Evolutionary conservation across 2,113 vertebrate genomes (phyloP).

Genomic region (Oceanites oceanicus): DNA sequence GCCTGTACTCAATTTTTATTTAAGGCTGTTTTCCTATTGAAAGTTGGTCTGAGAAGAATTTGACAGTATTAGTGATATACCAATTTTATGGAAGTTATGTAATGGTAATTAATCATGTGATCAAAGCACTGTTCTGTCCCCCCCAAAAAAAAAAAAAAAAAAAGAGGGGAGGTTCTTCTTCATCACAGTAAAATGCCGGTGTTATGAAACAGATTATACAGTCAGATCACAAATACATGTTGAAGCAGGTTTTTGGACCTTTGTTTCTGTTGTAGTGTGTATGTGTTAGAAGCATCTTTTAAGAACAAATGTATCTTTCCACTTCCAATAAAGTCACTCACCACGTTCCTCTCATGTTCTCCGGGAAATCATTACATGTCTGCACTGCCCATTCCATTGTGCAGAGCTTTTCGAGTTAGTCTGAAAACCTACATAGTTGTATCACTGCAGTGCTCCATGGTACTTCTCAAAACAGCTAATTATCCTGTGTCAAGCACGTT

Average conservation of each 20-base stretch:
- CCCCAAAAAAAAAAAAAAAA: background rate
- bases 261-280: background rate
- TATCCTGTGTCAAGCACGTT: background rate
- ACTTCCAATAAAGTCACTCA: background rate
- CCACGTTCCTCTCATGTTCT: background rate
- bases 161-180: background rate
- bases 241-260: background rate
- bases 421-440: background rate
- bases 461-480: background rate
- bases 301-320: background rate
- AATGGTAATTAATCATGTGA: background rate
- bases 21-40: background rate
- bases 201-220: background rate
- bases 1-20: conserved; percentile 9
- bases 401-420: background rate
- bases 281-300: background rate
- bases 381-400: background rate
- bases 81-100: background rate
- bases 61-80: background rate
- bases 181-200: background rate
- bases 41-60: background rate
- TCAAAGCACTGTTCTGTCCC: background rate
- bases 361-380: background rate
- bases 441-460: background rate
- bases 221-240: background rate